Evolutionary conservation across 2,888 invertebrate species (phyloP).

Genomic region (Acleris cristana): DNA sequence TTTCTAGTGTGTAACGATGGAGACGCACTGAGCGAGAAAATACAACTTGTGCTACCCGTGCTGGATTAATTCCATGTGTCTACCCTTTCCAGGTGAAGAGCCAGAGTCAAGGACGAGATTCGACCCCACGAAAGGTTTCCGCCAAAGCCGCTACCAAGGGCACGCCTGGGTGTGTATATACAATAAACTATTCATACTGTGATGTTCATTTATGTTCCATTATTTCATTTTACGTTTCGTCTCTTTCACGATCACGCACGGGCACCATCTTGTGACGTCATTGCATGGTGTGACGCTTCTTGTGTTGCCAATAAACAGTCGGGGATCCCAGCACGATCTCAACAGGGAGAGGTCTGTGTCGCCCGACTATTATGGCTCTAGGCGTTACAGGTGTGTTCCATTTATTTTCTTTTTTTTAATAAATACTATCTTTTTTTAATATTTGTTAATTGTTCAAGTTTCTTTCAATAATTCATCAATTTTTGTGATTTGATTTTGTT

Average conservation of each 20-base stretch:
- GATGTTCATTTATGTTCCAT: slow-evolving; percentile 50
- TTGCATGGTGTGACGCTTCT: slow-evolving; percentile 70
- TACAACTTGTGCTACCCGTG: too few relatives aligned
- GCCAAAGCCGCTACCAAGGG: slow-evolving; percentile 84
- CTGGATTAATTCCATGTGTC: neutral
- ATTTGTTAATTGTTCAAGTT: neutral
- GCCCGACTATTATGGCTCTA: slow-evolving; percentile 88
- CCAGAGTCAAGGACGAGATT: slow-evolving; percentile 72
- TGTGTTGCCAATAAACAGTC: slow-evolving; percentile 74
- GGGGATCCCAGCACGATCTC: slow-evolving; percentile 90
- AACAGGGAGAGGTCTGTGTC: slow-evolving; percentile 87
- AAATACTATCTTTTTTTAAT: neutral
- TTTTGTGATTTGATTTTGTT: neutral
- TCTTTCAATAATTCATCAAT: neutral
- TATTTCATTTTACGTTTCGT: slow-evolving; percentile 52
- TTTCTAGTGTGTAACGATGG: too few relatives aligned
- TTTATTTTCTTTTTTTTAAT: slow-evolving; percentile 24
- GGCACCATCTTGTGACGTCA: slow-evolving; percentile 72
- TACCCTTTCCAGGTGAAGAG: slow-evolving; percentile 76
- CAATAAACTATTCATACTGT: neutral
- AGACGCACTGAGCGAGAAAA: too few relatives aligned
- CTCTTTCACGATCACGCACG: slow-evolving; percentile 55
- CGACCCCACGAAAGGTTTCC: slow-evolving; percentile 86
- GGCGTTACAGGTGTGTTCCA: slow-evolving; percentile 89
- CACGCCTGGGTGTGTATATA: slow-evolving; percentile 75